Base-by-base conservation (phyloP, 2,113 vertebrate species). In the Triplophysa siluroides region DNA sequence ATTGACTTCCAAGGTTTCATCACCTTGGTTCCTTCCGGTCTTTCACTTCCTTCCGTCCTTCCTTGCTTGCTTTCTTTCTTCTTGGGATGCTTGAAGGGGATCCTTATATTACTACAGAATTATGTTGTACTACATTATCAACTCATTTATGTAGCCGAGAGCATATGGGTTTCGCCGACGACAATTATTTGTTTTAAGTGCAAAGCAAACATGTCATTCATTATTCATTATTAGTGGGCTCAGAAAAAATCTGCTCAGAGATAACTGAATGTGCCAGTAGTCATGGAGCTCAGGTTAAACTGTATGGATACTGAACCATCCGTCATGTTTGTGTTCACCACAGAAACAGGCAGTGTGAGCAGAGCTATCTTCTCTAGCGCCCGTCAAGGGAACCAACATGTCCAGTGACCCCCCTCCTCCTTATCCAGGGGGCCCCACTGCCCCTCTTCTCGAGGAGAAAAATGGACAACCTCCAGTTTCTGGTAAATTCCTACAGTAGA, bases 401-500 rank as follows among this genome's bases (percentile, higher is more conserved):
- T 96, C 97, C 61, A 96, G 75, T 5, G 96, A 98, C 83, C 96
- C 97, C 0, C 97, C 97, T 16, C 97, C 97, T 14, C 97, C 97
- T 0, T 99, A 99, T 78, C 96, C 97, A 0, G 97, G 97, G 69
- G 95, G 95, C 26, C 95, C 97, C 64, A 96, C 94, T 0, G 96
- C 96, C 0, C 97, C 96, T 0, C 91, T 94, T 29, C 91, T 98
- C 5, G 94, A 97, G 19, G 96, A 98, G 86, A 99, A 98, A 87
- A 95, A 94, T 4, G 95, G 96, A 58, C 92, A 93, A 0, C 94
- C 93, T 0, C 65, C 88, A 0, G 83, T 88, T 0, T 78, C 92
- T 81, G 96, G 97, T 98, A 95, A 24, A 54, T 24, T 38, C 33
- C 54, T 38, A 38, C 33, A 38, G 33, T 68, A 1, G 0, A 62